A percentile compares a stretch with the other conserved stretches of the same genome.
phyloP scores from a whole-genome alignment of 2,888 invertebrate species.

The Nematopogon swammerdamellus region DNA sequence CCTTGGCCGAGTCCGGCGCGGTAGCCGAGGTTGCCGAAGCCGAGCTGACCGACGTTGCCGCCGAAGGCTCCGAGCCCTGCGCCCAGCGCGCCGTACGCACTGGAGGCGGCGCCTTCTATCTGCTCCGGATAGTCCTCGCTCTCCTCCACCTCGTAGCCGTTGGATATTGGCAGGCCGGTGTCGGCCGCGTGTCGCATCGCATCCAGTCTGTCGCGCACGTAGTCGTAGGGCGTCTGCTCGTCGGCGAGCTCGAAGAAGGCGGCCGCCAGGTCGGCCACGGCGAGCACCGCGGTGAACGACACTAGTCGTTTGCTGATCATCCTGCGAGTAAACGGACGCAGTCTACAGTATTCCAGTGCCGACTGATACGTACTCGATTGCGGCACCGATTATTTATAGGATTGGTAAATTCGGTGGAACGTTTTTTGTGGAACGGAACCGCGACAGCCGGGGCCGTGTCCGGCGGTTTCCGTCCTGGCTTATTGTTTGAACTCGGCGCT shows the following conservation, averaged over 20 bases:
- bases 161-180: conserved; percentile 38
- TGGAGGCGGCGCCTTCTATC: conserved; percentile 40
- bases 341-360: conserved; percentile 10
- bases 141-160: conserved; percentile 58
- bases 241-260: conserved; percentile 29
- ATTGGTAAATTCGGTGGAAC: conserved; percentile 45
- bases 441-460: conserved; percentile 22
- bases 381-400: conserved; percentile 49
- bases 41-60: conserved; percentile 18
- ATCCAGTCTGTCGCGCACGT: conserved; percentile 39
- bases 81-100: conserved; percentile 21
- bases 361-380: conserved; percentile 43
- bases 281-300: conserved; percentile 22
- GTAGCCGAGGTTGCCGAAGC: conserved; percentile 8
- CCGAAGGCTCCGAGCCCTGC: conserved; percentile 26
- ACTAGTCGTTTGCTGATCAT: conserved; percentile 23
- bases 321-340: conserved; percentile 7
- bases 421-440: conserved; percentile 22
- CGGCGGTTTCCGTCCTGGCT: conserved; percentile 50
- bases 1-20: conserved; percentile 23
- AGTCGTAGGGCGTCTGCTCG: conserved; percentile 45
- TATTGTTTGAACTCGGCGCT: conserved; percentile 47
- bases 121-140: conserved; percentile 53
- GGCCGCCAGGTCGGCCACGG: conserved; percentile 22
- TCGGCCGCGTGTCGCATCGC: conserved; percentile 27